Base-by-base conservation (phyloP, 2,113 vertebrate genomes). In the Galeopterus variegatus region DNA sequence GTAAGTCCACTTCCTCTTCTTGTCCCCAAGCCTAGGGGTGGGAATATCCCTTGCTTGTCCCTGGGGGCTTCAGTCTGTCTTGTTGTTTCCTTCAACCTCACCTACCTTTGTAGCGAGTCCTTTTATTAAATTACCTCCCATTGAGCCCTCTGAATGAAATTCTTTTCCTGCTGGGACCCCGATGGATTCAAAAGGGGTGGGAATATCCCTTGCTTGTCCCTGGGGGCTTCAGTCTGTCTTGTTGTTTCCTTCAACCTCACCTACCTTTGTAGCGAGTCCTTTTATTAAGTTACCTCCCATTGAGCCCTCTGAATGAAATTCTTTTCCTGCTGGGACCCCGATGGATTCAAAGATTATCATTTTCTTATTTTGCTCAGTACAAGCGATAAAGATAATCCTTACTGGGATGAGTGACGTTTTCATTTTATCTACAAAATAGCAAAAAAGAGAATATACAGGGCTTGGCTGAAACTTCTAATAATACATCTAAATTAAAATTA, bases 281-380 rank as follows among this genome's bases (percentile, higher is more conserved):
- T 69, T 75, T 65, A 33, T 56, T 41, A 77, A 62, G 69, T 52
- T 8, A 64, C 31, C 83, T 21, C 70, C 62, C 31, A 41, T 26
- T 17, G 67, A 48, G 26, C 28, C n/a, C 13, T 72, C 76, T 18
- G 54, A 41, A 52, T 36, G 54, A 36, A 64, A 13, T 80, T 60
- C 36, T 69, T 81, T 80, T 77, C 87, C 87, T 64, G 70, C 69
- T 45, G 69, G 76, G 48, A 60, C 31, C n/a, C 36, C 94, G 76
- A 93, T 31, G 26, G 86, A 77, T 60, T 48, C 15, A 23, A 50
- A 62, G 69, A 77, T 93, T 36, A 45, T 28, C 9, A 31, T 36
- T 90, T 45, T 41, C 54, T n/a, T 21, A n/a, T 28, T 70, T 41
- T 82, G 79, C 82, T 70, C 76, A 33, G 69, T 11, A 54, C 19